Evolutionary conservation across 2,888 invertebrate genomes (phyloP).

Genomic region (Oscheius onirici): DNA sequence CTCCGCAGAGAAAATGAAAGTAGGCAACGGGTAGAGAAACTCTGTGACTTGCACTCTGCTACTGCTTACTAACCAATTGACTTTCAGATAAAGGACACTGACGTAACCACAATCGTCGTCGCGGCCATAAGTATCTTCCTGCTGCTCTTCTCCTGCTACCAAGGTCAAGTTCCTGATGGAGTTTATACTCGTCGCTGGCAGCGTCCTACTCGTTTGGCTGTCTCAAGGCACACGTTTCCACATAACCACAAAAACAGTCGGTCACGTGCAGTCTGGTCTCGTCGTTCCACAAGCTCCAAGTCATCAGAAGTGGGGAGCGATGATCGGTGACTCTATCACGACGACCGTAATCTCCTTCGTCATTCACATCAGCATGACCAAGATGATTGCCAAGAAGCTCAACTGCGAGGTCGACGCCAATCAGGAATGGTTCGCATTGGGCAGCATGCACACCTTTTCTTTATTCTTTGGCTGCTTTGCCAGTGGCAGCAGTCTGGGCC

Average conservation of each 20-base stretch:
- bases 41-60: too few species aligned
- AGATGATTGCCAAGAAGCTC: constrained; percentile 73
- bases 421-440: constrained; percentile 73
- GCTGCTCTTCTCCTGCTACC: constrained; percentile 54
- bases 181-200: constrained; percentile 51
- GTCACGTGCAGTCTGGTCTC: constrained; percentile 40
- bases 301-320: constrained; percentile 27
- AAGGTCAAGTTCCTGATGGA: constrained; percentile 64
- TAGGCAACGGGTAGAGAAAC: too few species aligned
- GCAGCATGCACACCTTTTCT: constrained; percentile 72
- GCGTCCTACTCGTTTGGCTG: constrained; percentile 42
- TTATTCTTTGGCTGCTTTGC: constrained; percentile 74
- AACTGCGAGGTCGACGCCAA: constrained; percentile 73
- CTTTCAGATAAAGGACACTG: constrained; percentile 7
- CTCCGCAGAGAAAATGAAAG: too few species aligned
- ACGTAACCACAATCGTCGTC: not conserved
- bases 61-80: too few species aligned
- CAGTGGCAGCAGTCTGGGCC: constrained; percentile 72
- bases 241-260: constrained; percentile 44
- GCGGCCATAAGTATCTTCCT: constrained; percentile 35
- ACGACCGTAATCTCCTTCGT: constrained; percentile 63
- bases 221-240: constrained; percentile 41
- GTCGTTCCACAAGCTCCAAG: constrained; percentile 36
- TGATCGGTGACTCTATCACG: constrained; percentile 49
- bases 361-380: constrained; percentile 68